phyloP scores from a whole-genome alignment of 2,797 vertebrate species.

The Oreonectes daqikongensis region DNA sequence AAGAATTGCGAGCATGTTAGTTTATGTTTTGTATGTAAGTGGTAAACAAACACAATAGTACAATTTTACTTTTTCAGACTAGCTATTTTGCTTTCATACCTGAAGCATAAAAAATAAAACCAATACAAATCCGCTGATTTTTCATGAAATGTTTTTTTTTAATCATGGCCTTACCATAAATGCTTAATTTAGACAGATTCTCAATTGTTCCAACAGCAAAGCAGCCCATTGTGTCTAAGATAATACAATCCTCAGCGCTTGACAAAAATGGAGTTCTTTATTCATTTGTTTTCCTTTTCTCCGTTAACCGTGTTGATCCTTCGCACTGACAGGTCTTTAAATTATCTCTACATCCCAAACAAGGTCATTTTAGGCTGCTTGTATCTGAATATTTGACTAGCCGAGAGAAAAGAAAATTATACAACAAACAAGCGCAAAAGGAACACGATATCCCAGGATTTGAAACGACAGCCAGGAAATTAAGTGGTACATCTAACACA shows the following conservation, averaged over 20 bases:
- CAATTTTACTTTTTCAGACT: too few relatives aligned
- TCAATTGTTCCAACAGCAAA: background rate
- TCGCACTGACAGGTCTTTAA: slow-evolving; percentile 16
- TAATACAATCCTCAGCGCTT: background rate
- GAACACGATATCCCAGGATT: slow-evolving; percentile 42
- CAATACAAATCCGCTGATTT: background rate
- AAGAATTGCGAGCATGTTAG: too few relatives aligned
- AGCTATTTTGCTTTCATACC: background rate
- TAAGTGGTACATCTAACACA: slow-evolving; percentile 57
- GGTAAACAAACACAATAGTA: background rate
- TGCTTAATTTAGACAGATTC: background rate
- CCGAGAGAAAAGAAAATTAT: slow-evolving; percentile 21
- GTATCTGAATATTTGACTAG: slow-evolving; percentile 28
- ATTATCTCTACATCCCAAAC: slow-evolving; percentile 12
- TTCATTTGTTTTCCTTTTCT: slow-evolving; percentile 6
- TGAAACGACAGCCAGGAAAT: slow-evolving; percentile 47
- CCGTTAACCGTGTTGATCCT: slow-evolving; percentile 15
- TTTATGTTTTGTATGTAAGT: background rate
- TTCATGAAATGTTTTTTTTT: too few relatives aligned
- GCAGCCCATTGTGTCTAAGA: background rate
- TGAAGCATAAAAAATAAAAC: background rate
- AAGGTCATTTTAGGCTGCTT: slow-evolving; percentile 11
- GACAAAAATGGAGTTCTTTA: background rate
- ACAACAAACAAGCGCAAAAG: slow-evolving; percentile 26
- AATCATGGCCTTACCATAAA: background rate